Conservation (phyloP, 2,888 invertebrate species). For the Latheticus oryzae region DNA sequence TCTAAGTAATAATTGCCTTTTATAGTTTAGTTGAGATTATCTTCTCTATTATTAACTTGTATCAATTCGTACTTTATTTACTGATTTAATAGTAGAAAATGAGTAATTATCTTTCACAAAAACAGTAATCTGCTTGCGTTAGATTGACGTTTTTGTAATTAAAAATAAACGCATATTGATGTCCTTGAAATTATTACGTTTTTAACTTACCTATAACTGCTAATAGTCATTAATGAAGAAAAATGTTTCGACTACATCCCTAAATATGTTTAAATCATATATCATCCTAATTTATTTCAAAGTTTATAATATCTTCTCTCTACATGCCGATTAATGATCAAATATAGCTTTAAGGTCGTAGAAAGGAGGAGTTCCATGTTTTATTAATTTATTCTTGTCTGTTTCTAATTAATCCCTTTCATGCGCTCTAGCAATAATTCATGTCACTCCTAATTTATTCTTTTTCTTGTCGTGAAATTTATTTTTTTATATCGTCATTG, state of each 20-base stretch:
- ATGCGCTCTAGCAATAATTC: slow-evolving; percentile 20
- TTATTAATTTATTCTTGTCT: slow-evolving; percentile 21
- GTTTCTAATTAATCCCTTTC: slow-evolving; percentile 25
- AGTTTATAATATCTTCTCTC: slow-evolving; percentile 19
- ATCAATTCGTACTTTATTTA: no score
- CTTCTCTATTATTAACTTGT: no score
- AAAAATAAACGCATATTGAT: no score
- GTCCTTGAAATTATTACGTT: no score
- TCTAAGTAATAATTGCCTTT: no score
- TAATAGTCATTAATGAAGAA: slow-evolving; percentile 14
- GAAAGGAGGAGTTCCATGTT: slow-evolving; percentile 24
- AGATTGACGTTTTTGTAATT: no score
- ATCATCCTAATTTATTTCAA: slow-evolving; percentile 32
- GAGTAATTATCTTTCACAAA: no score
- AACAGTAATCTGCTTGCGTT: no score
- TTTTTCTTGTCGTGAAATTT: slow-evolving; percentile 2
- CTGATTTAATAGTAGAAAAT: no score
- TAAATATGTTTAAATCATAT: slow-evolving; percentile 17
- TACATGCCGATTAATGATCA: slow-evolving; percentile 27
- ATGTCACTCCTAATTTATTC: slow-evolving; percentile 27
- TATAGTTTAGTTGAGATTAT: no score
- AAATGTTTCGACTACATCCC: slow-evolving; percentile 5
- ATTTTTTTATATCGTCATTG: slow-evolving; percentile 1
- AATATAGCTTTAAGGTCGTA: slow-evolving; percentile 17
- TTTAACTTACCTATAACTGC: no score